Conservation (phyloP, 2,888 invertebrate species). For the Epistrophe grossulariae region DNA sequence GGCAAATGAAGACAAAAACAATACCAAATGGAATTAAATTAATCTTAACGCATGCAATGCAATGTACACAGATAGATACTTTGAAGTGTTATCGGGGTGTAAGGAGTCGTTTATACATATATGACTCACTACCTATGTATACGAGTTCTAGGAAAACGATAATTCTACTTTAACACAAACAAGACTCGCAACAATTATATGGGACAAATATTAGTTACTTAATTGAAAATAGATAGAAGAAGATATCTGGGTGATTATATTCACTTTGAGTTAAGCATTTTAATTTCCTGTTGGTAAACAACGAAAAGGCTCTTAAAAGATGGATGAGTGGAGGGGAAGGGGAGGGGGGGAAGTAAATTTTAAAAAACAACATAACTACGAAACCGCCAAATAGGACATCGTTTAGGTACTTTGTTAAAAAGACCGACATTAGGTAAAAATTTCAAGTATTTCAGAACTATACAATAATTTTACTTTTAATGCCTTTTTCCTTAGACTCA, state of each 20-base stretch:
- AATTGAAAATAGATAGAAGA: not conserved
- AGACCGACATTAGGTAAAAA: too few species aligned
- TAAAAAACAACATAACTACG: too few species aligned
- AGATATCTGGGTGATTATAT: not conserved
- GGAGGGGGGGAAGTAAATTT: too few species aligned
- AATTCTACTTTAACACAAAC: not conserved
- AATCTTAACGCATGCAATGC: conserved; percentile 34
- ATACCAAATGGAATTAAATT: conserved; percentile 22
- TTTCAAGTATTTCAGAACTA: too few species aligned
- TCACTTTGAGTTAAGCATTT: not conserved
- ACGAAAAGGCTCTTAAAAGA: too few species aligned
- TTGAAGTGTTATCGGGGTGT: conserved; percentile 18
- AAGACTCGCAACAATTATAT: conserved; percentile 4
- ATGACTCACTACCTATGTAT: conserved; percentile 29
- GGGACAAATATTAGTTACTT: conserved; percentile 2
- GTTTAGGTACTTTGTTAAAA: too few species aligned
- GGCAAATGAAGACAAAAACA: conserved; percentile 14
- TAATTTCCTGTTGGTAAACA: too few species aligned
- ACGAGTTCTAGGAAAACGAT: not conserved
- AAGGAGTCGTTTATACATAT: conserved; percentile 15
- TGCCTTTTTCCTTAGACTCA: too few species aligned
- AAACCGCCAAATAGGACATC: too few species aligned
- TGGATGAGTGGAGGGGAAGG: too few species aligned
- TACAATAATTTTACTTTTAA: too few species aligned
- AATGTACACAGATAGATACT: not conserved